A percentile compares a stretch with the other conserved stretches of the same genome.
These are phyloP conservation scores for Eledona agricola DNA, from an alignment of 2,888 invertebrate genomes.

Conservation along the genomic window DNA sequence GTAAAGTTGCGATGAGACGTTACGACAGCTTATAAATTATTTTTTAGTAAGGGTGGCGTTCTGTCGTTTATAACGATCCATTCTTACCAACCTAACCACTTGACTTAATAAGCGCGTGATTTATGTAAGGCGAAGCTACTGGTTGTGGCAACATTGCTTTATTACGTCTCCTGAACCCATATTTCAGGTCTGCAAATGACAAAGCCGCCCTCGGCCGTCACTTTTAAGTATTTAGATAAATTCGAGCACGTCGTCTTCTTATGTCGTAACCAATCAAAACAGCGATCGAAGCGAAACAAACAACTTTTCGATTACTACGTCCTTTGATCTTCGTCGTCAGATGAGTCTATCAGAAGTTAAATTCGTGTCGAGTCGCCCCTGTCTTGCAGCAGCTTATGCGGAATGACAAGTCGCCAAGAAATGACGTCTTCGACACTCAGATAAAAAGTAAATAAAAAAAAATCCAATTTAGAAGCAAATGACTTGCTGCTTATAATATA, in stretches of 20 bases:
- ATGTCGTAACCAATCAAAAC: slow-evolving; percentile 11
- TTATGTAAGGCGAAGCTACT: slow-evolving; percentile 60
- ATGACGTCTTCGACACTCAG: slow-evolving; percentile 38
- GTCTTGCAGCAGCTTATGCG: slow-evolving; percentile 26
- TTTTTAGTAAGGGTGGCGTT: slow-evolving; percentile 42
- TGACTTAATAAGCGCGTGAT: slow-evolving; percentile 62
- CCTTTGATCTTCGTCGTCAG: slow-evolving; percentile 48
- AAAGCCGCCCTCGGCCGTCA: slow-evolving; percentile 28
- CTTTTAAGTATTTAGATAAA: slow-evolving; percentile 26
- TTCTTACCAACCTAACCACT: slow-evolving; percentile 58
- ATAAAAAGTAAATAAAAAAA: slow-evolving; percentile 54
- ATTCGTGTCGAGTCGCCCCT: slow-evolving; percentile 30
- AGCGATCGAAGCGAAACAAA: slow-evolving; percentile 43
- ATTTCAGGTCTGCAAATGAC: slow-evolving; percentile 42
- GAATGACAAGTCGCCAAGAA: slow-evolving; percentile 37
- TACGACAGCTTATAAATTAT: slow-evolving; percentile 41
- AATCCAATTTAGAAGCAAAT: slow-evolving; percentile 55
- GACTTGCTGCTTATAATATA: slow-evolving; percentile 54
- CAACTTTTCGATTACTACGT: slow-evolving; percentile 51
- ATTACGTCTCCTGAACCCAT: slow-evolving; percentile 50
- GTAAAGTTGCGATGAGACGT: slow-evolving; percentile 8
- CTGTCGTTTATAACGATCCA: slow-evolving; percentile 42
- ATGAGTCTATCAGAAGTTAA: slow-evolving; percentile 37
- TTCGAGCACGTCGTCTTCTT: slow-evolving; percentile 21
- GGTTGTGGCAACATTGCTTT: slow-evolving; percentile 61